Percentiles rank a stretch among this genome's conserved stretches.
These are phyloP conservation scores for Nephrotoma appendiculata DNA, from an alignment of 2,888 invertebrate species.

Conservation along the genomic window DNA sequence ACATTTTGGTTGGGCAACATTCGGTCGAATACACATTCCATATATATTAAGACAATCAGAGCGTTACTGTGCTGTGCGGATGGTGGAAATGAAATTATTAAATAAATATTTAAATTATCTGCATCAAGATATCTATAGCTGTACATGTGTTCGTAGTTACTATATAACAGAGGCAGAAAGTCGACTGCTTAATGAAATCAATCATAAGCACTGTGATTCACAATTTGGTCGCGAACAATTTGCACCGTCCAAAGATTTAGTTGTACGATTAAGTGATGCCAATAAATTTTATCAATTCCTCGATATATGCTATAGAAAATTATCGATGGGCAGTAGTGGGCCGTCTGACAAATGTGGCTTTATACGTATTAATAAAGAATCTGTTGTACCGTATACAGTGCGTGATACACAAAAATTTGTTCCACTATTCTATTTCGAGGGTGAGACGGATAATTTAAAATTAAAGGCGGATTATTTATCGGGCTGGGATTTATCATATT, in stretches of 20 bases:
- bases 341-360: slow-evolving; percentile 74
- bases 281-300: slow-evolving; percentile 82
- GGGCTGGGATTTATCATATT: slow-evolving; percentile 84
- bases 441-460: slow-evolving; percentile 83
- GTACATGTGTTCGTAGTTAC: slow-evolving; percentile 82
- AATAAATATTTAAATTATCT: slow-evolving; percentile 79
- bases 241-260: slow-evolving; percentile 66
- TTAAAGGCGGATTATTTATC: slow-evolving; percentile 73
- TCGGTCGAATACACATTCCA: slow-evolving; percentile 76
- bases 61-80: slow-evolving; percentile 84
- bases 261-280: slow-evolving; percentile 77
- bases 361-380: slow-evolving; percentile 82
- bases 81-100: slow-evolving; percentile 81
- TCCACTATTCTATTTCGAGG: slow-evolving; percentile 73
- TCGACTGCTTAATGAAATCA: slow-evolving; percentile 81
- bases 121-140: slow-evolving; percentile 80
- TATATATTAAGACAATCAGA: slow-evolving; percentile 72
- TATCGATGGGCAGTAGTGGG: slow-evolving; percentile 53
- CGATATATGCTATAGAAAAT: slow-evolving; percentile 75
- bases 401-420: slow-evolving; percentile 74
- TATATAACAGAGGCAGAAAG: slow-evolving; percentile 87
- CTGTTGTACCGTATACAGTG: slow-evolving; percentile 83
- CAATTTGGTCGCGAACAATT: slow-evolving; percentile 82
- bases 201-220: slow-evolving; percentile 78
- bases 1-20: slow-evolving; percentile 81